Evolutionary conservation across 1,140 invertebrate genomes (phyloP), one percentile per base, ranked within the genome.

Genomic region (Neodiprion virginianus): DNA sequence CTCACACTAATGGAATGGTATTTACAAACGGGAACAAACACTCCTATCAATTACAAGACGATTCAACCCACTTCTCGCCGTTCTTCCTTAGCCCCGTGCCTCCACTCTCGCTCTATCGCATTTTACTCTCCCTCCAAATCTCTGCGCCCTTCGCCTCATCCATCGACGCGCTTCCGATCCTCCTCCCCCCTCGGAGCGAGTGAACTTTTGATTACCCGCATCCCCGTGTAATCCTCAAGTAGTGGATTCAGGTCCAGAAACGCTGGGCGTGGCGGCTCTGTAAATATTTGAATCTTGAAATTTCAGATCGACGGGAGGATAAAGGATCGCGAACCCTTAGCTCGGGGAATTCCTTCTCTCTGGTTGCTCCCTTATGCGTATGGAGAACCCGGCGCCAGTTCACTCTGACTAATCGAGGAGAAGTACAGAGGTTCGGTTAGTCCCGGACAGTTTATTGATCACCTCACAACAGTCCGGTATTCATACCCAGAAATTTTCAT

Each of bases 121-220:
- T 17, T 12, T 49, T 65, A 17, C 40, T 7, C 72, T 17, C 28
- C 65, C 11, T 12, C 66, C 21, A 23, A 48, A 65, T 53, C 14
- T 67, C 8, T 48, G 48, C 70, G 28, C 5, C 48, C 74, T 72
- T 73, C 49, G 48, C 48, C 53, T 40, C 28, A 8, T 7, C n/a
- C 71, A 69, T 66, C 61, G 47, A 28, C 49, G 21, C 72, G 74
- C 74, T 73, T 66, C 21, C 53, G 53, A 61, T 17, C 11, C 11
- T 17, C 11, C 8, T 17, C 53, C 53, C 53, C 11, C 28, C 53
- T 17, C 53, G 4, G 21, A n/a, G n/a, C 70, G 40, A 11, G 53
- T n/a, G 9, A 86, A 87, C 84, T 87, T 86, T 82, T 86, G 85
- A 86, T 86, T 86, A 86, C 84, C 86, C 86, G 84, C 82, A 87